These are phyloP conservation scores for Centropyge bicolor DNA, from an alignment of 2,797 vertebrate species.

Conservation along the genomic window DNA sequence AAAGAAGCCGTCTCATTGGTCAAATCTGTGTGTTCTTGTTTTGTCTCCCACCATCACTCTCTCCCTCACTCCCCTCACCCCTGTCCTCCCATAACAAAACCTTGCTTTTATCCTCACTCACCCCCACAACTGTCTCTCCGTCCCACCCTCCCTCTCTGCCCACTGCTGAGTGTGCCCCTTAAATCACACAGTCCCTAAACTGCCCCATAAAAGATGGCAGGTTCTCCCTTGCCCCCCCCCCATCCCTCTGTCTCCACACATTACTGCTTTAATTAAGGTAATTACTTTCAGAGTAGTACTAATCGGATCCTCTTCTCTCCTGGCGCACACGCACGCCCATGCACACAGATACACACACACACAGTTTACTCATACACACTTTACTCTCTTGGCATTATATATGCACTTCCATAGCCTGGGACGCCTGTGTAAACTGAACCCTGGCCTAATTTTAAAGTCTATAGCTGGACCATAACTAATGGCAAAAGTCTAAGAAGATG, in stretches of 20 bases:
- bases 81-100: slow-evolving; percentile 53
- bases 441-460: slow-evolving; percentile 65
- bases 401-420: slow-evolving; percentile 60
- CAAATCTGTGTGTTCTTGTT: not conserved
- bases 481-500: slow-evolving; percentile 23
- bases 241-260: slow-evolving; percentile 79
- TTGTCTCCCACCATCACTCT: slow-evolving; percentile 13
- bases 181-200: slow-evolving; percentile 86
- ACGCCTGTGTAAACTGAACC: slow-evolving; percentile 68
- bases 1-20: slow-evolving; percentile 13
- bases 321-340: slow-evolving; percentile 56
- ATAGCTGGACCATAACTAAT: slow-evolving; percentile 26
- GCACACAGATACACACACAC: slow-evolving; percentile 23
- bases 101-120: slow-evolving; percentile 41
- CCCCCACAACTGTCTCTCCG: slow-evolving; percentile 32
- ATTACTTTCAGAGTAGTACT: slow-evolving; percentile 90
- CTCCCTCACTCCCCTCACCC: slow-evolving; percentile 29
- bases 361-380: slow-evolving; percentile 54
- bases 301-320: slow-evolving; percentile 84
- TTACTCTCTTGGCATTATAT: slow-evolving; percentile 54
- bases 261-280: slow-evolving; percentile 91
- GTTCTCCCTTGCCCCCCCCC: slow-evolving; percentile 68
- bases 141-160: slow-evolving; percentile 31
- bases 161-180: slow-evolving; percentile 74
- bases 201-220: slow-evolving; percentile 85